Evolutionary conservation across 2,797 vertebrate genomes (phyloP), one percentile per base, ranked within the genome.

Genomic region (Oreochromis mossambicus): DNA sequence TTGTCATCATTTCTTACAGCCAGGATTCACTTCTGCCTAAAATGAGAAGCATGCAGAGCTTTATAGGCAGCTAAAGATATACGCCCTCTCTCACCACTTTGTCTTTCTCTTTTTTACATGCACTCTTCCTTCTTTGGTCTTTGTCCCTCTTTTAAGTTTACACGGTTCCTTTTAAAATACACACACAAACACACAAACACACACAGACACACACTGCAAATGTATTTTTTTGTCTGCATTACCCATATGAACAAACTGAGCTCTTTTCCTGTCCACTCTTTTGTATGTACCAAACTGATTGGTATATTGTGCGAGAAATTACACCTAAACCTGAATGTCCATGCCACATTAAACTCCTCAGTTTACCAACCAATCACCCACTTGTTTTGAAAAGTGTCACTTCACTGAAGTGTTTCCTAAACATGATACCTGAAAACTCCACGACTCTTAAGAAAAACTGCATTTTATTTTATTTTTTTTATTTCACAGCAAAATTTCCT

Each of bases 1-100:
- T 78, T 86, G 55, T 79, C 80, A 77, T 77, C 5, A 13, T 83
- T 78, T 92, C 77, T 86, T 76, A 63, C 83, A 86, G 70, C 26
- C 82, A 78, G 80, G 82, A 86, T 80, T 92, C 82, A 92, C 87
- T 90, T 91, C 90, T 92, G 87, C 87, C 89, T 75, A 87, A 91
- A 89, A 90, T 38, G 29, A 92, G 89, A 90, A 86, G 66, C 79
- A 13, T 8, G 61, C 80, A 55, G 58, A 80, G 75, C 83, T 91
- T 92, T 88, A 91, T 61, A 89, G 82, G 75, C 52, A 78, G 83
- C 89, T 50, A 86, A 90, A 91, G 87, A 88, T 83, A 88, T 77
- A 68, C 77, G 12, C 43, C 55, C 88, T 81, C 66, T 38, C 17
- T 36, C 63, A 54, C 66, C 63, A 36, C 81, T 61, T 34, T 2